A percentile compares a stretch with the other conserved stretches of the same genome.
These are phyloP conservation scores for Heliconius charithonia DNA, from an alignment of 2,888 invertebrate genomes.

Conservation along the genomic window DNA sequence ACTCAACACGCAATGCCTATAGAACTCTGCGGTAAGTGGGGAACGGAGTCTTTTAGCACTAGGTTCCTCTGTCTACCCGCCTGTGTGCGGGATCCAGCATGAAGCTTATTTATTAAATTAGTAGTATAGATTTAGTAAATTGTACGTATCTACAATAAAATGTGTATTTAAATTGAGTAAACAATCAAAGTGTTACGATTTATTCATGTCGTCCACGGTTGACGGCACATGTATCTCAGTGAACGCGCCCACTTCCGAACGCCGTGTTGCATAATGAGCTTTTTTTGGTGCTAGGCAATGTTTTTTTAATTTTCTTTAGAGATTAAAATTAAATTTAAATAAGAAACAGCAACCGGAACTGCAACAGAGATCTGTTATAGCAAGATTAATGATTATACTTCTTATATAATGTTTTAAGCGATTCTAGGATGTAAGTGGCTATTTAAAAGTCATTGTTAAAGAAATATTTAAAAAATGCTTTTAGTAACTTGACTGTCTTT, in stretches of 20 bases:
- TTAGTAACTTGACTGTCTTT: background rate
- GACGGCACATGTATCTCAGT: constrained; percentile 59
- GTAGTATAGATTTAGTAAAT: background rate
- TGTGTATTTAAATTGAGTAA: constrained; percentile 28
- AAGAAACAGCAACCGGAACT: constrained; percentile 30
- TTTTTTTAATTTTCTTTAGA: constrained; percentile 31
- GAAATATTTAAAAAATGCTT: background rate
- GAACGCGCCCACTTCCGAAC: constrained; percentile 73
- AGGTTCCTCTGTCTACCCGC: too few species aligned
- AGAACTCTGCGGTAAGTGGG: too few species aligned
- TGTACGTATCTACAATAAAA: background rate
- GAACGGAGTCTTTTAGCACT: too few species aligned
- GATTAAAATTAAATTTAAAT: constrained; percentile 31
- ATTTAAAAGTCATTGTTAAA: background rate
- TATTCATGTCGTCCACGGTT: constrained; percentile 46
- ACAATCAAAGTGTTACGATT: constrained; percentile 58
- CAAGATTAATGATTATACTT: background rate
- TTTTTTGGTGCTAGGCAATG: constrained; percentile 22
- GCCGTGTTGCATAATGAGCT: constrained; percentile 57
- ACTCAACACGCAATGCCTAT: too few species aligned
- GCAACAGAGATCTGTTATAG: constrained; percentile 7
- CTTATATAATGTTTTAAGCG: background rate
- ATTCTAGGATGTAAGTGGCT: background rate
- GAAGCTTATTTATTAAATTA: too few species aligned
- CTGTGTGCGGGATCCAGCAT: too few species aligned